Evolutionary conservation across 2,113 vertebrate species (phyloP).

Genomic region (Psilopogon haemacephalus): DNA sequence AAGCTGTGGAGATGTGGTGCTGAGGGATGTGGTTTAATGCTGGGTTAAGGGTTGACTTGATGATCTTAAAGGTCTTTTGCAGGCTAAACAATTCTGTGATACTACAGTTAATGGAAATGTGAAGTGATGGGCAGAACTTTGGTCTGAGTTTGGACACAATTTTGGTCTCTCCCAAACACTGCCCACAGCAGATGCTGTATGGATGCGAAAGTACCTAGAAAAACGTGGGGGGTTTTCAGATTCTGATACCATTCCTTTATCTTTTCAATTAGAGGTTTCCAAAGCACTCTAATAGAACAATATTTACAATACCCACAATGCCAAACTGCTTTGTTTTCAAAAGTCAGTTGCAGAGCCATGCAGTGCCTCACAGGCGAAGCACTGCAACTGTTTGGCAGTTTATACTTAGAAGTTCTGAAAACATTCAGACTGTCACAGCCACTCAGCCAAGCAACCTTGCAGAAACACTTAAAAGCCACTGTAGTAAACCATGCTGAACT

Average conservation of each 20-base stretch:
- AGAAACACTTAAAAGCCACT: not conserved
- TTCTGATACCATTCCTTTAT: not conserved
- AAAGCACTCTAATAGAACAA: not conserved
- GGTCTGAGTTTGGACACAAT: not conserved
- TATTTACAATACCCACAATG: not conserved
- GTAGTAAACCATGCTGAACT: not conserved
- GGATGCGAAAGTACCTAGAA: no score
- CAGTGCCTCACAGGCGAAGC: not conserved
- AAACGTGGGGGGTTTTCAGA: rapidly evolving
- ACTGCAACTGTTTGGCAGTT: not conserved
- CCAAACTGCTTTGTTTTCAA: not conserved
- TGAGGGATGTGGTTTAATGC: not conserved
- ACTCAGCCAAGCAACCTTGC: not conserved
- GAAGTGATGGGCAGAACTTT: not conserved
- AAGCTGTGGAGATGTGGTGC: not conserved
- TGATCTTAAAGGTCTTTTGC: not conserved
- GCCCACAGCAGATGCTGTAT: no score
- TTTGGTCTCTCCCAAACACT: no score
- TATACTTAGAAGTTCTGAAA: not conserved
- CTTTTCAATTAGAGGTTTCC: not conserved
- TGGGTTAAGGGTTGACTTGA: not conserved
- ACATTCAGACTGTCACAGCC: not conserved
- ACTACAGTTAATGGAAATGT: not conserved
- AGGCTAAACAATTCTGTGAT: not conserved
- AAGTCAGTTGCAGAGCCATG: not conserved